Evolutionary conservation across 2,888 invertebrate genomes (phyloP).

Genomic region (Timema podura): DNA sequence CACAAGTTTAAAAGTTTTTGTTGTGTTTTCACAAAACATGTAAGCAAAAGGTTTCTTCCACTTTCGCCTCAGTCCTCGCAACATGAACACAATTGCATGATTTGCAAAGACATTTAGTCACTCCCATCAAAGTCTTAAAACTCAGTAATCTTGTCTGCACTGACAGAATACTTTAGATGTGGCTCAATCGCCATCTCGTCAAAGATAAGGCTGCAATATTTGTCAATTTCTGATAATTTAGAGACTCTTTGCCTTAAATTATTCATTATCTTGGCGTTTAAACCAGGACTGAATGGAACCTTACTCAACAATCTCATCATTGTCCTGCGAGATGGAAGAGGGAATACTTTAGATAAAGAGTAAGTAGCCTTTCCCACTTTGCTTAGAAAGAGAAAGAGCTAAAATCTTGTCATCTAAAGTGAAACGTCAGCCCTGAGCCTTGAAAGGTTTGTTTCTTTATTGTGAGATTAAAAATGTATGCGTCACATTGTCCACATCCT

Average conservation of each 20-base stretch:
- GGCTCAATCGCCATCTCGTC: slow-evolving; percentile 22
- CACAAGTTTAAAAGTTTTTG: slow-evolving; percentile 16
- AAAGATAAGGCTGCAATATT: slow-evolving; percentile 18
- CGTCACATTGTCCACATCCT: background rate
- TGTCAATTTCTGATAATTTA: slow-evolving; percentile 15
- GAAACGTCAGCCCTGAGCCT: slow-evolving; percentile 15
- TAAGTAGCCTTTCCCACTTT: slow-evolving; percentile 21
- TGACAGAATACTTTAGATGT: slow-evolving; percentile 13
- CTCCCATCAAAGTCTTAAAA: slow-evolving; percentile 25
- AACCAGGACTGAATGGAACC: slow-evolving; percentile 21
- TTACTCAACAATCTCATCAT: slow-evolving; percentile 16
- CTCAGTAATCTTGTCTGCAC: slow-evolving; percentile 21
- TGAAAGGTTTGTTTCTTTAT: background rate
- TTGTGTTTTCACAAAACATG: slow-evolving; percentile 23
- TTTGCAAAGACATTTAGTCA: slow-evolving; percentile 21
- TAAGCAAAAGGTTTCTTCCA: slow-evolving; percentile 25
- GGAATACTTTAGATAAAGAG: slow-evolving; percentile 18
- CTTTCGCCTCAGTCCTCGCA: slow-evolving; percentile 23
- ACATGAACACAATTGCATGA: slow-evolving; percentile 28
- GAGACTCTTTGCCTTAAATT: slow-evolving; percentile 11
- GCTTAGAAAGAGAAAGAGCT: slow-evolving; percentile 22
- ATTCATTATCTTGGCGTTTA: slow-evolving; percentile 17
- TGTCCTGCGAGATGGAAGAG: slow-evolving; percentile 21
- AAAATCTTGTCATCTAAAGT: slow-evolving; percentile 21
- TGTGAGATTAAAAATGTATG: background rate